A percentile compares a stretch with the other conserved stretches of the same genome.
Evolutionary conservation across 2,888 invertebrate genomes (phyloP).

Genomic region (Corythucha ciliata): DNA sequence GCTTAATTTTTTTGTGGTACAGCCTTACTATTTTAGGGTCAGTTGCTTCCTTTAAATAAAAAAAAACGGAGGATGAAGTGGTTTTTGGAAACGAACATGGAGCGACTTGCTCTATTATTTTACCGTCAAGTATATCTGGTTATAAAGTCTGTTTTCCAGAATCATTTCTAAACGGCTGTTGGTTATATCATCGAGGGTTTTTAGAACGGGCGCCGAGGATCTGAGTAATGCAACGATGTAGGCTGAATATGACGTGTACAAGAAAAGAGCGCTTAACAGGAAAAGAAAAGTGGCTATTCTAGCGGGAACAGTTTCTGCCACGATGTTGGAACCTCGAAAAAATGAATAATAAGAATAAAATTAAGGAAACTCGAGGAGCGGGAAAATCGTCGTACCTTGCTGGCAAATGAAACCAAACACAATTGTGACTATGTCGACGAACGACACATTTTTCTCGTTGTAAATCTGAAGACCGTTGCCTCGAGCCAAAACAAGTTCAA

Average conservation of each 20-base stretch:
- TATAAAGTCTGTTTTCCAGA: constrained; percentile 60
- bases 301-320: constrained; percentile 45
- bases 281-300: constrained; percentile 55
- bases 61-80: not conserved
- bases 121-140: constrained; percentile 58
- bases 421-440: constrained; percentile 46
- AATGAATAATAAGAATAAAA: not conserved
- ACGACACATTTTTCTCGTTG: constrained; percentile 16
- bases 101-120: constrained; percentile 23
- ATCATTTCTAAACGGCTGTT: constrained; percentile 57
- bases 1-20: constrained; percentile 54
- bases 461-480: constrained; percentile 15
- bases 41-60: constrained; percentile 48
- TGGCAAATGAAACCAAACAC: constrained; percentile 52
- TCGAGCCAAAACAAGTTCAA: constrained; percentile 15
- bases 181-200: constrained; percentile 53
- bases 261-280: constrained; percentile 55
- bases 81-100: not conserved
- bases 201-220: constrained; percentile 59
- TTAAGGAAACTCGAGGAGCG: not conserved
- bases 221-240: constrained; percentile 66
- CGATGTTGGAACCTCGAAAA: constrained; percentile 44
- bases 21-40: constrained; percentile 55
- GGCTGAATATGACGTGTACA: constrained; percentile 66
- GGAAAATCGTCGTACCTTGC: constrained; percentile 45